Evolutionary conservation across 2,797 vertebrate genomes (phyloP), one percentile per base, ranked within the genome.

Genomic region (Propithecus perrieri): DNA sequence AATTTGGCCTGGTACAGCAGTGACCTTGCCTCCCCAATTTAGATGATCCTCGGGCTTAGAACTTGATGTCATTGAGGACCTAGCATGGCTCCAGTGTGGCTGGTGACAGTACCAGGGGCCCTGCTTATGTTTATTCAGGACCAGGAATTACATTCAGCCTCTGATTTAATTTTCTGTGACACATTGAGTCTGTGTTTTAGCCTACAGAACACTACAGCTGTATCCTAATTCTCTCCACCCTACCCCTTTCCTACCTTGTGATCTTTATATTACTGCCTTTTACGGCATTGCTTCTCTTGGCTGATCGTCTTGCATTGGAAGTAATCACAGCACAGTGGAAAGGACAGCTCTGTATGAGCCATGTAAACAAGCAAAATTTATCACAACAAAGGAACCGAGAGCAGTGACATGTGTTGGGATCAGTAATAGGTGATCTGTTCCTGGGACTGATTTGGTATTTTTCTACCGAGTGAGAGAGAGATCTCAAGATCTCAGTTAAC

Each of bases 131-230:
- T 98, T 97, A 97, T 96, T 95, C 97, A 95, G 97, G 93, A 91
- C 90, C 97, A 95, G 97, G 93, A 97, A 98, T 97, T 98, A 74
- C 97, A 96, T 96, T 98, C 96, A 97, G 97, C 94, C 89, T 96
- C 96, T 99, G 99, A 99, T 99, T 98, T 99, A 99, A 99, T 99
- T 98, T 99, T 98, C 95, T 98, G 97, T 99, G 99, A 99, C 99
- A 99, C 98, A 99, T 99, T 99, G 99, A 99, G 99, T 99, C 98
- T 99, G 98, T 99, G 99, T 99, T 99, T 99, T 99, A 99, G 99
- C 99, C 99, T 99, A 98, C 98, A 99, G 99, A 99, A 99, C 97
- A 98, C 99, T 99, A 99, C 99, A 99, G 99, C 99, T 99, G 99
- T 99, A 99, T 98, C 99, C 99, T 99, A 99, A 98, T 99, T 99